Base-by-base conservation (phyloP, 2,113 vertebrate species). In the Podarcis muralis region DNA sequence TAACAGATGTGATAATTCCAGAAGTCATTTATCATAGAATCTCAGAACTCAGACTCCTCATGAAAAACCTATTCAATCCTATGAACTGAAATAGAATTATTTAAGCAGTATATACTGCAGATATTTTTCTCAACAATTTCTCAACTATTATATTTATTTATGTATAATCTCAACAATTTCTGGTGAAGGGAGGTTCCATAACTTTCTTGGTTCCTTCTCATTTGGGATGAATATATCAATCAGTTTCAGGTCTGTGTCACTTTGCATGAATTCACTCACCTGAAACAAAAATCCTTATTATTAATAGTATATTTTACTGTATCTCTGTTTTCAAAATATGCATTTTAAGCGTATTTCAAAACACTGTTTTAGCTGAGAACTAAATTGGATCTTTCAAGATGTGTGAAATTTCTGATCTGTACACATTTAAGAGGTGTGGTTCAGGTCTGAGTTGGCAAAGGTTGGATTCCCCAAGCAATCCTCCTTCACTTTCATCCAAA, bases 1-100 rank as follows among this genome's bases (percentile, higher is more conserved):
- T 83, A 74, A 83, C 87, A 88, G 74, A 65, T 35, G 81, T 83
- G 40, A 77, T 78, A 78, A 88, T 88, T 78, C 37, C 74, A 77
- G 72, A 35, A 68, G 6, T 53, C 23, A 76, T 83, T 65, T 81
- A 74, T 88, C 87, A 88, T 48, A 35, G 37, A 88, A 13, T 80
- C 59, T 83, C 87, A 83, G 59, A 83, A 83, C 71, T 76, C n/a
- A 88, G 66, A 9, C 5, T 48, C 43, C 32, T 72, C 32, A 37
- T n/a, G 77, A 80, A 23, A 81, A 71, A 37, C 43, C 13, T 71
- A 4, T 27, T 23, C 48, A 40, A 8, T 37, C 37, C 81, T 8
- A 43, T 69, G 66, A 37, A 30, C 66, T 84, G 27, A 71, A 66
- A 66, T 30, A 84, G 66, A 87, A 87, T 71, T 87, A 57, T 80